Base-by-base conservation (phyloP, 1,140 invertebrate genomes). In the Drosophila ficusphila region DNA sequence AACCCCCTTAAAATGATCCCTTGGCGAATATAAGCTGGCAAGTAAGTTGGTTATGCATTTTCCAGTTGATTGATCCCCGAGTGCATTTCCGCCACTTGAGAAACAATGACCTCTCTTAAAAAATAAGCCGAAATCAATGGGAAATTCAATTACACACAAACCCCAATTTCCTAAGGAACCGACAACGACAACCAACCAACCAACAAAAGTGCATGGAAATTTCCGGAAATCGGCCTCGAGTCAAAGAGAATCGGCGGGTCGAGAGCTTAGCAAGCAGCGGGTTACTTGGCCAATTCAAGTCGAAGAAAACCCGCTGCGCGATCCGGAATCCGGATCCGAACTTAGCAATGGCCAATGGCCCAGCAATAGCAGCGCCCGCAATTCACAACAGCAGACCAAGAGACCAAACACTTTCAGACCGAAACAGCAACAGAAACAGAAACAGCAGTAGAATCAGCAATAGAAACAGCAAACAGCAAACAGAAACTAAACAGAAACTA, bases 101-200 rank as follows among this genome's bases (percentile, higher is more conserved):
- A 61, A 64, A 61, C 64, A 42, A 9, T 52, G 44, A 52, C 27
- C 36, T 39, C 39, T 49, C 38, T n/a, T n/a, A n/a, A 41, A 54
- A 31, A 65, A 21, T 51, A 51, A 33, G 61, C 36, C 46, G 16
- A 67, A 68, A 67, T 68, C 64, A 51, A 68, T 68, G 41, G 64
- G 64, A 68, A 68, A 68, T 52, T 68, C 60, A 68, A 68, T 68
- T 68, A 52, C 49, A 67, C 51, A 60, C 60, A 44, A 67, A 67
- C 51, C 62, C 60, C 60, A 67, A 67, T 67, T 67, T 67, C 46
- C 62, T 33, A 31, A 14, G 47, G 61, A 68, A 42, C 60, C 29
- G 42, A 25, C 27, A 31, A n/a, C n/a, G n/a, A n/a, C n/a, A n/a
- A n/a, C n/a, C n/a, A n/a, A n/a, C n/a, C n/a, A n/a, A n/a, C n/a